phyloP scores from a whole-genome alignment of 2,113 vertebrate species.

The Cariama cristata region DNA sequence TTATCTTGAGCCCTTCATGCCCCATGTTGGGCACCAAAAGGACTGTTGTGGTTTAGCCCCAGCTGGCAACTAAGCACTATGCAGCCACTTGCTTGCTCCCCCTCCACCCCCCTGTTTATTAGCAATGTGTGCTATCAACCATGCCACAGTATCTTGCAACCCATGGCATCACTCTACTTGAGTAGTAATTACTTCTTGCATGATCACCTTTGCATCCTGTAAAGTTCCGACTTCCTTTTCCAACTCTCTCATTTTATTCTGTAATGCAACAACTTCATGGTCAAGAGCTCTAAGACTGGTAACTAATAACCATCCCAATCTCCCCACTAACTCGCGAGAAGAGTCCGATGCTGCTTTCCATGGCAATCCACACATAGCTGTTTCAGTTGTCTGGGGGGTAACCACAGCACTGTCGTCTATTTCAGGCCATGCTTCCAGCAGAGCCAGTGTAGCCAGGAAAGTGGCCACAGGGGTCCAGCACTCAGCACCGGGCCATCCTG shows the following conservation, averaged over 20 bases:
- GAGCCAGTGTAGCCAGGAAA: not conserved
- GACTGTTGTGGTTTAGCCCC: too few species aligned
- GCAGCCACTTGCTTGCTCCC: too few species aligned
- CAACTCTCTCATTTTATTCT: not conserved
- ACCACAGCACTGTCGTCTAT: not conserved
- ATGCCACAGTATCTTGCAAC: not conserved
- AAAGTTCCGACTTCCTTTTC: not conserved
- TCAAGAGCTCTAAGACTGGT: not conserved
- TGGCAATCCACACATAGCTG: accelerated
- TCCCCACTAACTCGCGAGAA: not conserved
- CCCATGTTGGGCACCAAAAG: not conserved
- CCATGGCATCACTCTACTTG: not conserved
- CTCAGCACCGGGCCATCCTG: not conserved
- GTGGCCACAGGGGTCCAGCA: not conserved
- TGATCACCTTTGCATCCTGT: not conserved
- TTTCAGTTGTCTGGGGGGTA: accelerated
- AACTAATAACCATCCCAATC: not conserved
- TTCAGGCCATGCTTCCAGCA: not conserved
- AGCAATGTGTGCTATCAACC: not conserved
- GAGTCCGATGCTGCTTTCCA: not conserved
- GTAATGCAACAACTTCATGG: not conserved
- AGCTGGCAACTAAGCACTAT: too few species aligned
- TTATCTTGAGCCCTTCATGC: not conserved
- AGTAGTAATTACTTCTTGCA: not conserved
- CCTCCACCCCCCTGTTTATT: not conserved